phyloP scores from a whole-genome alignment of 2,888 invertebrate species.

The Pyralis farinalis region DNA sequence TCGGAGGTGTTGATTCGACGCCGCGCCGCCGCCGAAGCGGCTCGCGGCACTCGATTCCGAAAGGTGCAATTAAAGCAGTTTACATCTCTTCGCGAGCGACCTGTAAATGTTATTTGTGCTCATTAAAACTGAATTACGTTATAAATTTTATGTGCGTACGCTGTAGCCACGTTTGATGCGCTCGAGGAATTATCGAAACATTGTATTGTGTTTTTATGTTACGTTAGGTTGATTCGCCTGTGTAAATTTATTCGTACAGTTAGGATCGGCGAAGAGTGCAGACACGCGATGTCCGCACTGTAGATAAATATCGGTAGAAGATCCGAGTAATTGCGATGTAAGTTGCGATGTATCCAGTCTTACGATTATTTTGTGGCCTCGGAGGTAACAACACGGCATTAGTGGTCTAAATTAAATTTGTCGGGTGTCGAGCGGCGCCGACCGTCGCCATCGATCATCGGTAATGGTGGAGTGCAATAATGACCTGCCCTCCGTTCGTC shows the following conservation, averaged over 20 bases:
- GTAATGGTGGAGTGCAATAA: constrained; percentile 67
- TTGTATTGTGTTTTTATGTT: constrained; percentile 42
- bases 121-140: constrained; percentile 69
- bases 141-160: constrained; percentile 63
- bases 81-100: constrained; percentile 65
- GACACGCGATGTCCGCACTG: not conserved
- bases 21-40: constrained; percentile 43
- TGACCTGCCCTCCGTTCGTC: constrained; percentile 53
- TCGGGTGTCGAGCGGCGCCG: constrained; percentile 61
- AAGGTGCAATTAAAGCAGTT: constrained; percentile 65
- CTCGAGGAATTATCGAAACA: constrained; percentile 52
- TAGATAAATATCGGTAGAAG: not conserved
- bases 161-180: constrained; percentile 50
- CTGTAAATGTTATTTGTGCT: constrained; percentile 69
- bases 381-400: constrained; percentile 45
- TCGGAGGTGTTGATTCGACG: constrained; percentile 59
- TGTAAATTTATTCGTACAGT: not conserved
- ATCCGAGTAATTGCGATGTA: not conserved
- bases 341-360: constrained; percentile 1
- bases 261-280: not conserved
- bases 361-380: constrained; percentile 43
- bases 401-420: constrained; percentile 76
- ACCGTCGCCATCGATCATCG: constrained; percentile 69
- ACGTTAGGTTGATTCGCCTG: not conserved
- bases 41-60: constrained; percentile 40